Evolutionary conservation across 2,888 invertebrate species (phyloP).

Genomic region (Muschampia plurimacula): DNA sequence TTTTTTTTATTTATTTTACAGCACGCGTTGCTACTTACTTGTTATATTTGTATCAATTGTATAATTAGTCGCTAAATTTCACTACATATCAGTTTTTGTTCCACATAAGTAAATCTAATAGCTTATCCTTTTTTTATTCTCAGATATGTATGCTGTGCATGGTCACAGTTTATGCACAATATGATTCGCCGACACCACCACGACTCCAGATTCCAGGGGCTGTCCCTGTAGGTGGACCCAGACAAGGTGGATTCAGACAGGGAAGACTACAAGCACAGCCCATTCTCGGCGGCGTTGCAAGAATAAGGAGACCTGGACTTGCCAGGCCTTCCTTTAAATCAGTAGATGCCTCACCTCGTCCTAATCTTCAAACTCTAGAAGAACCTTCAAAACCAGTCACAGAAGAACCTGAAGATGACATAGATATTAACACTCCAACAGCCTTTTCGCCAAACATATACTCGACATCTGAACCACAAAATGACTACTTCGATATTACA

Average conservation of each 20-base stretch:
- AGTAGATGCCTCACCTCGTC: constrained; percentile 76
- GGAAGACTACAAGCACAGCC: constrained; percentile 69
- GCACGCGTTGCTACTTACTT: neutral
- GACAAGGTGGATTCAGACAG: constrained; percentile 74
- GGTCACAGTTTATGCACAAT: constrained; percentile 83
- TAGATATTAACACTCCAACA: constrained; percentile 84
- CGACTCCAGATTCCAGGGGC: constrained; percentile 89
- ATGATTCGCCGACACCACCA: constrained; percentile 86
- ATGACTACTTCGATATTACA: constrained; percentile 76
- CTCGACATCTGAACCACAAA: constrained; percentile 77
- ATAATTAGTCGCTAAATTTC: no score
- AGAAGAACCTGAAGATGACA: constrained; percentile 88
- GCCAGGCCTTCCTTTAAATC: constrained; percentile 77
- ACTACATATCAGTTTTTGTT: no score
- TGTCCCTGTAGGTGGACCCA: constrained; percentile 69
- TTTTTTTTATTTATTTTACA: neutral
- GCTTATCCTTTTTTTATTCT: constrained; percentile 46
- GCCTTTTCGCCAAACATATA: constrained; percentile 73
- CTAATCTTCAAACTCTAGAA: constrained; percentile 78
- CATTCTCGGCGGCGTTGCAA: constrained; percentile 59
- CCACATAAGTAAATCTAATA: neutral
- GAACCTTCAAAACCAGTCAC: constrained; percentile 88
- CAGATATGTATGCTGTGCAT: constrained; percentile 83
- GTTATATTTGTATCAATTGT: no score
- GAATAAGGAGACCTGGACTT: constrained; percentile 74